These are phyloP conservation scores for Nephila pilipes DNA, from an alignment of 1,140 invertebrate species.

Conservation along the genomic window DNA sequence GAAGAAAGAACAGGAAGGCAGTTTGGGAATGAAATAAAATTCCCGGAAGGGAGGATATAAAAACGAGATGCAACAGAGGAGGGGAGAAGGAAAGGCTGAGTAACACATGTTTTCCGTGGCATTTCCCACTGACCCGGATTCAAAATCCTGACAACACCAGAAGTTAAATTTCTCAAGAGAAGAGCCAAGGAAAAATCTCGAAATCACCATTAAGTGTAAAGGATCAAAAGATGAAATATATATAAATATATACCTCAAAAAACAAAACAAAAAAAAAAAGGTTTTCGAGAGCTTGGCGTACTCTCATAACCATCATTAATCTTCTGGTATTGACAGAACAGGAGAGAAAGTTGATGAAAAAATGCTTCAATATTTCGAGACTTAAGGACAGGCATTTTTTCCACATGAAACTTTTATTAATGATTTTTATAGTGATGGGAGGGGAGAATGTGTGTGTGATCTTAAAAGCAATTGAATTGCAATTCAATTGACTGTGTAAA, in stretches of 20 bases:
- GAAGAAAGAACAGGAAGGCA: not conserved
- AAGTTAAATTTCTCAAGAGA: conserved; percentile 24
- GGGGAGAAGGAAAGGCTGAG: not conserved
- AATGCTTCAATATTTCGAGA: not conserved
- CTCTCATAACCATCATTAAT: not conserved
- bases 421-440: conserved; percentile 35
- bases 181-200: not conserved
- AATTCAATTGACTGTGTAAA: conserved; percentile 27
- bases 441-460: not conserved
- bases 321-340: conserved; percentile 51
- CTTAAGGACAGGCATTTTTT: not conserved
- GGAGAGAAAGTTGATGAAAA: conserved; percentile 13
- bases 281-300: not conserved
- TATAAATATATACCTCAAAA: not conserved
- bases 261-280: not conserved
- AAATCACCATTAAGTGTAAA: conserved; percentile 17
- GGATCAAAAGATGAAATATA: not conserved
- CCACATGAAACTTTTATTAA: conserved; percentile 35
- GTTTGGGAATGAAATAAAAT: not conserved
- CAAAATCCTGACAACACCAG: conserved; percentile 28
- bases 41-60: not conserved
- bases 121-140: conserved; percentile 19
- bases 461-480: conserved; percentile 23
- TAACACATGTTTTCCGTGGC: conserved; percentile 36
- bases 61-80: not conserved